phyloP scores from a whole-genome alignment of 2,888 invertebrate species.

The Tetheella fluctuosa region DNA sequence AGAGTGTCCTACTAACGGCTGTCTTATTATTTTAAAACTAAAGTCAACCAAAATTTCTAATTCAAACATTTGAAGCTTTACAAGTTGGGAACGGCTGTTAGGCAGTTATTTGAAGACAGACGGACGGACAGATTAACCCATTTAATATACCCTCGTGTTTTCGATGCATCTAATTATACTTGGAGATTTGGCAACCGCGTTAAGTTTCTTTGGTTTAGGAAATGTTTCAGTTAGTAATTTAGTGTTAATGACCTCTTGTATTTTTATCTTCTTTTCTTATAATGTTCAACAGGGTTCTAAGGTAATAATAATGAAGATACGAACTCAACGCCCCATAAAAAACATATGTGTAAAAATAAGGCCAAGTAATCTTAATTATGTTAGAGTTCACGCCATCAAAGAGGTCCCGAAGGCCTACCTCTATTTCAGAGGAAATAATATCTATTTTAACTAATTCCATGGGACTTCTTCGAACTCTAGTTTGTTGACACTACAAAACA shows the following conservation, averaged over 20 bases:
- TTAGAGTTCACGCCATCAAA: no score
- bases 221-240: background rate
- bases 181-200: constrained; percentile 18
- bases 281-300: no score
- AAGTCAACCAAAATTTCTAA: background rate
- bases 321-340: no score
- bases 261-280: background rate
- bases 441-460: no score
- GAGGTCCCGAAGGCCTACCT: no score
- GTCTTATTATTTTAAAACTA: background rate
- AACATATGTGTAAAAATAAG: no score
- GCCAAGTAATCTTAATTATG: no score
- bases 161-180: constrained; percentile 36
- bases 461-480: no score
- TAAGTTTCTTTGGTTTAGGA: background rate
- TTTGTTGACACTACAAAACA: no score
- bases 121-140: constrained; percentile 54
- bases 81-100: background rate
- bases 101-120: constrained; percentile 35
- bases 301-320: no score
- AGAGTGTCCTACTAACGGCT: no score
- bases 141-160: constrained; percentile 31
- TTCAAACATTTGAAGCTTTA: background rate
- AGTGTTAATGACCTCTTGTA: background rate
- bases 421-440: no score